Conservation (phyloP, 2,888 invertebrate species). For the Hofmannophila pseudospretella region DNA sequence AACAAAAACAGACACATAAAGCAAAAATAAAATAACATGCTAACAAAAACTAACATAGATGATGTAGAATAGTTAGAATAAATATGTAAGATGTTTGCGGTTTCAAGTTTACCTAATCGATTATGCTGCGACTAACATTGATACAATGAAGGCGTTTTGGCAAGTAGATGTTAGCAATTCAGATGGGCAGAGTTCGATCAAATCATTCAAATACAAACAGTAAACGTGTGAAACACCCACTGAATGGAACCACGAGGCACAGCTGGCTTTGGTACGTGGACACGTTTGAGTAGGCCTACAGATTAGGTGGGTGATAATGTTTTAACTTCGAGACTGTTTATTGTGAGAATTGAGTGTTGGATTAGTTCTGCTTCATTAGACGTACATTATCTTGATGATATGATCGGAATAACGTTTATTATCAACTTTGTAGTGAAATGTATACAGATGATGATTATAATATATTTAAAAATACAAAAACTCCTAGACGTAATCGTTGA, state of each 20-base stretch:
- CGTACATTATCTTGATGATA: conserved; percentile 5
- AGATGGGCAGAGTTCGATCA: conserved; percentile 43
- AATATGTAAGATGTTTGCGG: conserved; percentile 6
- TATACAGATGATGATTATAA: too few species aligned
- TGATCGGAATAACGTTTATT: neutral
- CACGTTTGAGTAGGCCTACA: conserved; percentile 45
- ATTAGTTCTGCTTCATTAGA: conserved; percentile 21
- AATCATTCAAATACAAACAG: conserved; percentile 26
- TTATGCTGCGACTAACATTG: conserved; percentile 12
- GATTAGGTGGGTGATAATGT: conserved; percentile 41
- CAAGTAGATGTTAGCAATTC: conserved; percentile 29
- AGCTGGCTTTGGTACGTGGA: conserved; percentile 37
- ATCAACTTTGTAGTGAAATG: too few species aligned
- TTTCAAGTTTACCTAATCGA: conserved; percentile 1
- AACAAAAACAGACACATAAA: conserved; percentile 72
- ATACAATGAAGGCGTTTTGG: conserved; percentile 20
- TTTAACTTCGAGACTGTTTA: conserved; percentile 31
- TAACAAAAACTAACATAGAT: conserved; percentile 25
- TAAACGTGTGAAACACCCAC: conserved; percentile 39
- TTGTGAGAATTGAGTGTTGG: conserved; percentile 22
- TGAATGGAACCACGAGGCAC: conserved; percentile 30
- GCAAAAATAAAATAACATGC: conserved; percentile 62
- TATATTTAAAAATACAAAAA: too few species aligned
- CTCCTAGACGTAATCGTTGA: too few species aligned
- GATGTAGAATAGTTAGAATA: conserved; percentile 2